phyloP scores from a whole-genome alignment of 2,888 invertebrate species.

The Cheilosia soror region DNA sequence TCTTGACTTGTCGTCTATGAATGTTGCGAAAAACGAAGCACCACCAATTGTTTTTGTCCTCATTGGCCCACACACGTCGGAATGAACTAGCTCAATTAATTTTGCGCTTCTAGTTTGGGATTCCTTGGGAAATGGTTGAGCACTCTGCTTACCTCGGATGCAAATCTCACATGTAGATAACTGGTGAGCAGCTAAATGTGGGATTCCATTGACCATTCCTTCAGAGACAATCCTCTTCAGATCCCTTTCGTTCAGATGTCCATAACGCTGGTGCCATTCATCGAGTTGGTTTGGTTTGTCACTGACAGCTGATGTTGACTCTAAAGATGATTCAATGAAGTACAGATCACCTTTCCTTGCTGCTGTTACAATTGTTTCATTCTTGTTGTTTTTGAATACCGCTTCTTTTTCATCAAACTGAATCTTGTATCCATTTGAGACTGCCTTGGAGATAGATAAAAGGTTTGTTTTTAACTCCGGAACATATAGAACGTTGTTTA shows the following conservation, averaged over 20 bases:
- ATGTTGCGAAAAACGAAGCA: conserved; percentile 5
- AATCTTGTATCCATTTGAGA: conserved; percentile 62
- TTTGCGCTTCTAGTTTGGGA: neutral
- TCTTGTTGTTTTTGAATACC: neutral
- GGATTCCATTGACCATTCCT: conserved; percentile 1
- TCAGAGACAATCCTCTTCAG: conserved; percentile 3
- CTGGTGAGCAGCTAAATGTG: conserved; percentile 13
- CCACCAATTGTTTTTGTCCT: conserved; percentile 1
- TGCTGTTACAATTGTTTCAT: conserved; percentile 10
- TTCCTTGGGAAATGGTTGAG: conserved; percentile 15
- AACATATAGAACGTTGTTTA: conserved; percentile 64
- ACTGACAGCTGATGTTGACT: conserved; percentile 17
- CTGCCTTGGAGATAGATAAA: conserved; percentile 69
- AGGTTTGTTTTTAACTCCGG: conserved; percentile 65
- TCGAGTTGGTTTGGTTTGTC: conserved; percentile 39
- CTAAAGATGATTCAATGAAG: conserved; percentile 8
- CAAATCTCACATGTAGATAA: conserved; percentile 2
- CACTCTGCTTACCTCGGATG: conserved; percentile 16
- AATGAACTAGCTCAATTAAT: conserved; percentile 1
- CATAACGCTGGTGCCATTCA: conserved; percentile 15
- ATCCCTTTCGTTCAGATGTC: conserved; percentile 12
- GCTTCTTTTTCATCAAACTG: conserved; percentile 38
- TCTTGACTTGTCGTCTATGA: conserved; percentile 21
- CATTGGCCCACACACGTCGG: neutral
- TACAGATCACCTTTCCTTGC: conserved; percentile 12